A percentile compares a stretch with the other conserved stretches of the same genome.
phyloP scores from a whole-genome alignment of 2,113 vertebrate genomes.

The Pelecanus crispus region DNA sequence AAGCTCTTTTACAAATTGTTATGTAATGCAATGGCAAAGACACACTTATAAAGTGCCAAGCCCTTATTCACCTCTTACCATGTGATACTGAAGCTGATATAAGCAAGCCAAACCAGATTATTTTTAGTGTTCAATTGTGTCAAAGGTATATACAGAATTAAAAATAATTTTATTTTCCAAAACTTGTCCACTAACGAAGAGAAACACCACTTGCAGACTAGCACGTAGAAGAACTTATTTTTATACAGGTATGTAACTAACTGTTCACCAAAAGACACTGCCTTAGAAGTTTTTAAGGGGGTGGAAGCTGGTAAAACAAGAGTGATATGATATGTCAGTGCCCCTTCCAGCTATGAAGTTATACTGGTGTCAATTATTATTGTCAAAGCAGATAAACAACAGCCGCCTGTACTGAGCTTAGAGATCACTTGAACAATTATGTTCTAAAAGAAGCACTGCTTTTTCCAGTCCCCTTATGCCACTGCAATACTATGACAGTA shows the following conservation, averaged over 20 bases:
- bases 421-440: constrained; percentile 23
- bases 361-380: constrained; percentile 3
- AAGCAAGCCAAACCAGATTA: not conserved
- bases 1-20: not conserved
- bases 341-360: not conserved
- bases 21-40: not conserved
- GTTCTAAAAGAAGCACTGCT: constrained; percentile 43
- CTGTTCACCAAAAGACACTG: not conserved
- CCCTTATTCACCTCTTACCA: not conserved
- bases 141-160: not conserved
- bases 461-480: constrained; percentile 21
- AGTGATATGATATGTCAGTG: not conserved
- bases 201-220: not conserved
- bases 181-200: not conserved
- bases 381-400: constrained; percentile 22
- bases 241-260: not conserved
- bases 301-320: not conserved
- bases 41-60: not conserved
- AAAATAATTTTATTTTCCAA: not conserved
- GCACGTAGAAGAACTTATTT: not conserved
- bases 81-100: not conserved
- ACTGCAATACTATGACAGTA: not conserved
- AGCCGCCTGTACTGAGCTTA: not conserved
- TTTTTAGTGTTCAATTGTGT: not conserved
- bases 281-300: not conserved